Percentiles rank a stretch among this genome's conserved stretches.
phyloP scores from a whole-genome alignment of 2,113 vertebrate species.

The Microcebus tavaratra region DNA sequence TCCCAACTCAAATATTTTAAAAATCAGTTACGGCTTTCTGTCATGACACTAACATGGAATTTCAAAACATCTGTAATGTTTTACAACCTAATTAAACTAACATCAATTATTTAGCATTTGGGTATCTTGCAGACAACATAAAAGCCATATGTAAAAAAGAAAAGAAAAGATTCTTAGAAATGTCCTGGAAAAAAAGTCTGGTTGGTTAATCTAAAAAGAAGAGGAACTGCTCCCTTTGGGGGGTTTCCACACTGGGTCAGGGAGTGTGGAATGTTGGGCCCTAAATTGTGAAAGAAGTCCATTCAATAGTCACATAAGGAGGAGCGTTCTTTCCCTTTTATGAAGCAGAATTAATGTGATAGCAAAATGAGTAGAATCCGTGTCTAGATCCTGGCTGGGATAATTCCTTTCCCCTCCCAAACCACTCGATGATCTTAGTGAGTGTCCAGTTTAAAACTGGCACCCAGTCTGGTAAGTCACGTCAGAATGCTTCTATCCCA shows the following conservation, averaged over 20 bases:
- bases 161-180: background rate
- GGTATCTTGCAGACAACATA: background rate
- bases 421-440: background rate
- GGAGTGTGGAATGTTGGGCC: background rate
- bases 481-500: background rate
- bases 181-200: conserved; percentile 11
- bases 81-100: background rate
- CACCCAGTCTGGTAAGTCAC: background rate
- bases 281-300: conserved; percentile 44
- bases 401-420: background rate
- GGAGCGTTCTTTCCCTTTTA: background rate
- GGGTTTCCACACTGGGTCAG: conserved; percentile 58
- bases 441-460: background rate
- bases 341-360: conserved; percentile 1
- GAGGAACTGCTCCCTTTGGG: conserved; percentile 46
- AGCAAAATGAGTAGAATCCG: background rate
- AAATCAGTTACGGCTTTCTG: background rate
- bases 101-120: background rate
- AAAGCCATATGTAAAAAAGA: background rate
- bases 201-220: conserved; percentile 27
- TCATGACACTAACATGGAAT: background rate
- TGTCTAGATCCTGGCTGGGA: background rate
- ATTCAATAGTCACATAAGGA: conserved; percentile 35
- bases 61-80: background rate
- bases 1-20: background rate